Base-by-base conservation (phyloP, 1,140 invertebrate species). In the Scylla paramamosain region DNA sequence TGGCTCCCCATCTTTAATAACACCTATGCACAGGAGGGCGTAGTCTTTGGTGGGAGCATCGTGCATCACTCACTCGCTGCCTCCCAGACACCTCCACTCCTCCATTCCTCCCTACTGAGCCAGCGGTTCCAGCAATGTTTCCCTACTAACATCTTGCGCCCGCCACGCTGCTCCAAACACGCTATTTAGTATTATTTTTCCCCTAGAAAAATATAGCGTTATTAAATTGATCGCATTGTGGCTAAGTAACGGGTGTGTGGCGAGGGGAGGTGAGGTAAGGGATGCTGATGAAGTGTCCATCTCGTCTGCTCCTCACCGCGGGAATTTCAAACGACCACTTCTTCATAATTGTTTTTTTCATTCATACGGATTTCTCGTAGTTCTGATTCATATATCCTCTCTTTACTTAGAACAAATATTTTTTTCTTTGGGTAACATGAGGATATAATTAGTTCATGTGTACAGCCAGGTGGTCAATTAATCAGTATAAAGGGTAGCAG, bases 11-110 rank as follows among this genome's bases (percentile, higher is more conserved):
- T 94, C 87, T 77, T 83, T 32, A 77, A 39, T 83, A 89, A 86
- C 90, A 94, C 77, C 93, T 94, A 94, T 82, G 82, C 88, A 91
- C 52, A 83, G 46, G 87, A 82, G 93, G 93, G 88, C 87, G 88
- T 89, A 67, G 88, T 89, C 87, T 90, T n/a, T 82, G 77, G 88
- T 94, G 88, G 67, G n/a, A 29, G 39, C 67, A 89, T 39, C 39
- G 59, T 94, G 88, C 88, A 94, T 94, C 93, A 94, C 93, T 93
- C n/a, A 46, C 32, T 94, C 59, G 20, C 67, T 77, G 12, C 67
- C 67, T 77, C 67, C 67, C 67, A 77, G 39, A 91, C 93, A 91
- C 90, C 88, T 91, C 93, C 93, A 94, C 90, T 91, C 93, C 87
- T 88, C 87, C 93, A 90, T 77, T 90, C 93, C 89, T 87, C 88